Evolutionary conservation across 1,140 invertebrate species (phyloP).

Genomic region (Aphelenchoides besseyi): DNA sequence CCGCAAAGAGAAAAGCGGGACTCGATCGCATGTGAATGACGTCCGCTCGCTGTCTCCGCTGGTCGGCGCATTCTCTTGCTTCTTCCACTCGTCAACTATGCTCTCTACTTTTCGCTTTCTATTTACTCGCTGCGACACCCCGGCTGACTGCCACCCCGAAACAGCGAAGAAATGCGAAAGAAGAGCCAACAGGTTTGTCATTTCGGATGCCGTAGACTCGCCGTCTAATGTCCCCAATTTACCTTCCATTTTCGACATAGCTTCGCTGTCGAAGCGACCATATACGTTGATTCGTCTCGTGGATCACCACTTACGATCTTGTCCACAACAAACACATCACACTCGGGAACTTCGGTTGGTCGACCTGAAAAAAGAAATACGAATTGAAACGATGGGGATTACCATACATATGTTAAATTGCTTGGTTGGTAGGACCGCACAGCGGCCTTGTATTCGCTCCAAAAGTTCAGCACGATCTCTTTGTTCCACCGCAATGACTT

Average conservation of each 20-base stretch:
- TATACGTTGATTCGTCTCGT: constrained; percentile 16
- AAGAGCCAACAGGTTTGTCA: neutral
- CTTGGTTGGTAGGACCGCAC: constrained; percentile 81
- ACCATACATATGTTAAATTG: constrained; percentile 79
- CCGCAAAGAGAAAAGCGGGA: neutral
- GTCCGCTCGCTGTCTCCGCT: neutral
- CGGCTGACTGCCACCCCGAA: no score
- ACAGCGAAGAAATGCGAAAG: no score
- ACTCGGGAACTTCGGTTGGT: constrained; percentile 85
- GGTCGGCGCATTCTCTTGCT: neutral
- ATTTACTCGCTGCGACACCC: no score
- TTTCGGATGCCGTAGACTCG: neutral
- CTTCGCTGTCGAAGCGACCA: constrained; percentile 15
- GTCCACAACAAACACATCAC: constrained; percentile 88
- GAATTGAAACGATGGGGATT: no score
- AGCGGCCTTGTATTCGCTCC: constrained; percentile 83
- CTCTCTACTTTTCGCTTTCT: neutral
- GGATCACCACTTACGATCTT: constrained; percentile 76
- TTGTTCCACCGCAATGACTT: constrained; percentile 86
- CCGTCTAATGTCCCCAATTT: neutral
- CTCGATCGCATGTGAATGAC: neutral
- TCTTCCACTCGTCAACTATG: neutral
- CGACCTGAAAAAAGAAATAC: constrained; percentile 70
- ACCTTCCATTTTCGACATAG: constrained; percentile 32
- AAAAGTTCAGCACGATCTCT: constrained; percentile 73